phyloP scores from a whole-genome alignment of 1,140 invertebrate species.

The Euura saliciscinereae region DNA sequence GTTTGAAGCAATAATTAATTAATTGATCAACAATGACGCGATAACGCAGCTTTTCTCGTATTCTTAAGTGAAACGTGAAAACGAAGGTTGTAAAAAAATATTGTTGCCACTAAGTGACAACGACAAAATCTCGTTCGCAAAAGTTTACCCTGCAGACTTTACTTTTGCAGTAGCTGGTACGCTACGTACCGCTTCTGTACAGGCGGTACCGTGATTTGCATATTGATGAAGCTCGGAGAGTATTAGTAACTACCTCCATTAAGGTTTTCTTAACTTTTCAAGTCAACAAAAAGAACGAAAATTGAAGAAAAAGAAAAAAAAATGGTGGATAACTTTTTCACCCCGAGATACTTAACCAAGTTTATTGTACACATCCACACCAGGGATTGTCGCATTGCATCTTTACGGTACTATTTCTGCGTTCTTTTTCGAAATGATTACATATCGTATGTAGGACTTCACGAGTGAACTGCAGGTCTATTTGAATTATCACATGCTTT shows the following conservation, averaged over 20 bases:
- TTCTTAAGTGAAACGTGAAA: no score
- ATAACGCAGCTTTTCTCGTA: no score
- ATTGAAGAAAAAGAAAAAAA: not conserved
- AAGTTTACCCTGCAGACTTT: not conserved
- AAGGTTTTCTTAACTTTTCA: not conserved
- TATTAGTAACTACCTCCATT: not conserved
- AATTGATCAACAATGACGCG: no score
- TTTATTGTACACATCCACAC: not conserved
- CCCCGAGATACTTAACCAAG: not conserved
- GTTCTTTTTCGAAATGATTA: no score
- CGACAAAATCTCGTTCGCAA: not conserved
- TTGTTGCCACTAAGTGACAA: not conserved
- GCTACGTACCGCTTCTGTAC: no score
- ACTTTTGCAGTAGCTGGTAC: not conserved
- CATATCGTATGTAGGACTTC: no score
- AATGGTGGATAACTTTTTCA: not conserved
- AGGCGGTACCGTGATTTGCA: not conserved
- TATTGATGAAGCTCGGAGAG: not conserved
- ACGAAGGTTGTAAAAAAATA: not conserved
- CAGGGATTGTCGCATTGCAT: no score
- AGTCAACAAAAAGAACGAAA: not conserved
- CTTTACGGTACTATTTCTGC: no score
- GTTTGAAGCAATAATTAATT: no score
- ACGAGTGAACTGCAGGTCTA: not conserved
- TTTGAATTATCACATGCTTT: not conserved